phyloP scores from a whole-genome alignment of 2,888 invertebrate genomes.

The Cybosia mesomella region DNA sequence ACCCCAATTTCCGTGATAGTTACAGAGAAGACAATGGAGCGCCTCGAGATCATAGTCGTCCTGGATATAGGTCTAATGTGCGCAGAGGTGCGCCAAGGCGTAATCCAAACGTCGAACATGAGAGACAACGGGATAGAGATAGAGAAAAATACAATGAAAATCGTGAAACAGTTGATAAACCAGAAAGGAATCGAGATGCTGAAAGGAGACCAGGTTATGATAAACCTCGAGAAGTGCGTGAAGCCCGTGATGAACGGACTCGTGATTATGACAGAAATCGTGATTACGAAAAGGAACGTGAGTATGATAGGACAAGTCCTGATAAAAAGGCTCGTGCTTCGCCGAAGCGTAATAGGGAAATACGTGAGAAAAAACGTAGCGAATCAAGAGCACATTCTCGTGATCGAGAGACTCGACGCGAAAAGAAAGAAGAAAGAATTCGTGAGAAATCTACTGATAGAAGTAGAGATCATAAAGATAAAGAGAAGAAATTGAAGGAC shows the following conservation, averaged over 20 bases:
- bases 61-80: conserved; percentile 67
- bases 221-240: conserved; percentile 70
- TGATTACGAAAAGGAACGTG: conserved; percentile 79
- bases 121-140: conserved; percentile 78
- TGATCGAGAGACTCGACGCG: conserved; percentile 84
- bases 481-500: conserved; percentile 84
- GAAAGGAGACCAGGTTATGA: conserved; percentile 70
- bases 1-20: conserved; percentile 76
- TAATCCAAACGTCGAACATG: conserved; percentile 72
- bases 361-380: conserved; percentile 77
- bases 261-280: conserved; percentile 71
- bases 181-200: conserved; percentile 76
- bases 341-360: conserved; percentile 76
- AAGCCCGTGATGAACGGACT: conserved; percentile 66
- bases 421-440: conserved; percentile 83
- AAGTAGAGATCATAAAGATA: conserved; percentile 86
- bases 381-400: conserved; percentile 81
- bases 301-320: conserved; percentile 76
- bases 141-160: conserved; percentile 76
- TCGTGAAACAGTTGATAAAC: conserved; percentile 75
- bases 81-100: conserved; percentile 75
- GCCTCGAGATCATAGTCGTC: conserved; percentile 67
- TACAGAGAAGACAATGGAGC: conserved; percentile 73
- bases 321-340: conserved; percentile 75
- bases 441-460: conserved; percentile 80